Conservation (phyloP, 2,797 vertebrate genomes). For the Uromys caudimaculatus region DNA sequence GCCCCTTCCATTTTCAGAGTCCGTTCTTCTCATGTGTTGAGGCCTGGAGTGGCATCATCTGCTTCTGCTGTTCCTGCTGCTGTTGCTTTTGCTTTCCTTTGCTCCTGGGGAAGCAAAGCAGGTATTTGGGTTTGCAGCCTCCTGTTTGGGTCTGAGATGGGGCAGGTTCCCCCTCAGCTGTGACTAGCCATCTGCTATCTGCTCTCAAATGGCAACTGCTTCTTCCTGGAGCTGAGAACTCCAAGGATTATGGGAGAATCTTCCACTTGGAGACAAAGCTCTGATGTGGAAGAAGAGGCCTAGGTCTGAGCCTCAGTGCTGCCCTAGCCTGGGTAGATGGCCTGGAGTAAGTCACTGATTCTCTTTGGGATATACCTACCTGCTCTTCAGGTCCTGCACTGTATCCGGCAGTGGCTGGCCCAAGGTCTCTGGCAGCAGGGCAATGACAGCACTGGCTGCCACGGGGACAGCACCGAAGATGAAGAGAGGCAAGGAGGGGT, state of each 20-base stretch:
- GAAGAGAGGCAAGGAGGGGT: conserved; percentile 90
- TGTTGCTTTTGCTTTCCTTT: conserved; percentile 3
- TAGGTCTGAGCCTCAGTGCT: not conserved
- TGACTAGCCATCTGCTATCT: not conserved
- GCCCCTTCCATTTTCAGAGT: conserved; percentile 33
- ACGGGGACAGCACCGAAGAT: conserved; percentile 91
- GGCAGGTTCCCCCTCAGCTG: not conserved
- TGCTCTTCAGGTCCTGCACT: conserved; percentile 91
- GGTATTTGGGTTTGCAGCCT: not conserved
- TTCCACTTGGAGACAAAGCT: not conserved
- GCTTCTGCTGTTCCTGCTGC: conserved; percentile 67
- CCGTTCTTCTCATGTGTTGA: conserved; percentile 26
- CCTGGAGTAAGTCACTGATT: not conserved
- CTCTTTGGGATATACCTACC: conserved; percentile 75
- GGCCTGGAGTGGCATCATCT: conserved; percentile 71
- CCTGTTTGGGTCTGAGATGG: not conserved
- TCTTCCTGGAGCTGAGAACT: not conserved
- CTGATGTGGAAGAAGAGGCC: not conserved
- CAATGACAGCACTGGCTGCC: conserved; percentile 85
- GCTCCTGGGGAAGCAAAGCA: conserved; percentile 36
- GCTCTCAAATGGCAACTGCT: not conserved
- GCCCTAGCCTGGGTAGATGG: too few relatives aligned
- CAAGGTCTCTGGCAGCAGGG: conserved; percentile 93
- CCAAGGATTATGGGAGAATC: not conserved
- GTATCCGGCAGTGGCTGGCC: conserved; percentile 93